Percentiles rank a stretch among this genome's conserved stretches.
Conservation (phyloP, 2,797 vertebrate species). For the Thripadectes ignobilis region DNA sequence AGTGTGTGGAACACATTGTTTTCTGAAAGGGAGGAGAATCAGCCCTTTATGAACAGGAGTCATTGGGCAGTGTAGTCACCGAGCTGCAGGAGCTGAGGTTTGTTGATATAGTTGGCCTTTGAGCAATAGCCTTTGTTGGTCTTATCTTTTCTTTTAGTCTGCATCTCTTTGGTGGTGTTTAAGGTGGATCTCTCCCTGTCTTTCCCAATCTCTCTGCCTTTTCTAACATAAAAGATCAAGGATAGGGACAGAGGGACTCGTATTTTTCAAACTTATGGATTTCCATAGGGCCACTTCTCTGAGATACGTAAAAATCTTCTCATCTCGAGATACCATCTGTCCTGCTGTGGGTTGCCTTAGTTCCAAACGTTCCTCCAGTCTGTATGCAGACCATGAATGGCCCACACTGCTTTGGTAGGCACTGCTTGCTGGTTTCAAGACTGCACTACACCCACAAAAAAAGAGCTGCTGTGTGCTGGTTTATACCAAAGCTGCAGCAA, state of each 20-base stretch:
- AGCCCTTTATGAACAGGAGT: slow-evolving; percentile 36
- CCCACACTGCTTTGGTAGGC: background rate
- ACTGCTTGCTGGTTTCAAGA: background rate
- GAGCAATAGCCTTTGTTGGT: background rate
- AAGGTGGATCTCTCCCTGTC: background rate
- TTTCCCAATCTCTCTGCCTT: background rate
- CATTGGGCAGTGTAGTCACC: background rate
- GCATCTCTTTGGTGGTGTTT: background rate
- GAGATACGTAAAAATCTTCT: background rate
- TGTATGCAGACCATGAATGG: background rate
- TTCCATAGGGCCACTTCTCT: background rate
- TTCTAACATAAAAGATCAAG: background rate
- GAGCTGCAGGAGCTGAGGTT: background rate
- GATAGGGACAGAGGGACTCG: background rate
- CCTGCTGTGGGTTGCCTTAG: background rate
- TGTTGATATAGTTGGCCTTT: slow-evolving; percentile 4
- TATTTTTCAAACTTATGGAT: background rate
- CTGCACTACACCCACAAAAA: background rate
- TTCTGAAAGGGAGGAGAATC: slow-evolving; percentile 50
- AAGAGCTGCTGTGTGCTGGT: background rate
- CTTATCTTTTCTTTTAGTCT: background rate
- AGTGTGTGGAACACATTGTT: slow-evolving; percentile 58
- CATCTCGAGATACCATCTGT: background rate
- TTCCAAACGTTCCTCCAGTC: background rate
- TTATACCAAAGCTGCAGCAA: background rate